Conservation (phyloP, 2,888 invertebrate genomes). For the Nycteola revayana region DNA sequence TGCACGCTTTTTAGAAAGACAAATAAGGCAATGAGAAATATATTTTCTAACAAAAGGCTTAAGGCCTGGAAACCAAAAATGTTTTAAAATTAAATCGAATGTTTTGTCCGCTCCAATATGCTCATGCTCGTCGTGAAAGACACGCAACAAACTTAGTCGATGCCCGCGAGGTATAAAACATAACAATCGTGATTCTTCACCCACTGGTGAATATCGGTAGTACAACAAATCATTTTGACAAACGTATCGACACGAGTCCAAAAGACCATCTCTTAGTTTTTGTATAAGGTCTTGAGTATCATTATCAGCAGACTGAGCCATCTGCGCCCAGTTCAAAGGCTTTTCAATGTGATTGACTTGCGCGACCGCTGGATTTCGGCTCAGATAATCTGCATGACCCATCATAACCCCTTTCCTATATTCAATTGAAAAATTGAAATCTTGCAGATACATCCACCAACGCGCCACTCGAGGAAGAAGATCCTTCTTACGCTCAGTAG, state of each 20-base stretch:
- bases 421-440: conserved; percentile 23
- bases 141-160: no score
- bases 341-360: not conserved
- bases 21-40: conserved; percentile 6
- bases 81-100: conserved; percentile 4
- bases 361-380: conserved; percentile 24
- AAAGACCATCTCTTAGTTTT: no score
- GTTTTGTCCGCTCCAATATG: not conserved
- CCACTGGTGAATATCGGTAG: no score
- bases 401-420: conserved; percentile 26
- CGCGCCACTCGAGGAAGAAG: conserved; percentile 25
- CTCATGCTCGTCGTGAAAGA: conserved; percentile 2
- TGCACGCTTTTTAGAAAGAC: conserved; percentile 14
- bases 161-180: no score
- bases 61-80: conserved; percentile 23
- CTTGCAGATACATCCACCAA: conserved; percentile 32
- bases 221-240: no score
- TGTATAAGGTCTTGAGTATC: not conserved
- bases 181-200: no score
- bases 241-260: no score
- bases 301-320: conserved; percentile 2
- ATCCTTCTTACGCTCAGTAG: conserved; percentile 27
- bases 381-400: conserved; percentile 26
- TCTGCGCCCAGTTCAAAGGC: conserved; percentile 22
- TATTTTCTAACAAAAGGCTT: conserved; percentile 5